Evolutionary conservation across 2,888 invertebrate genomes (phyloP).

Genomic region (Epicampocera succincta): DNA sequence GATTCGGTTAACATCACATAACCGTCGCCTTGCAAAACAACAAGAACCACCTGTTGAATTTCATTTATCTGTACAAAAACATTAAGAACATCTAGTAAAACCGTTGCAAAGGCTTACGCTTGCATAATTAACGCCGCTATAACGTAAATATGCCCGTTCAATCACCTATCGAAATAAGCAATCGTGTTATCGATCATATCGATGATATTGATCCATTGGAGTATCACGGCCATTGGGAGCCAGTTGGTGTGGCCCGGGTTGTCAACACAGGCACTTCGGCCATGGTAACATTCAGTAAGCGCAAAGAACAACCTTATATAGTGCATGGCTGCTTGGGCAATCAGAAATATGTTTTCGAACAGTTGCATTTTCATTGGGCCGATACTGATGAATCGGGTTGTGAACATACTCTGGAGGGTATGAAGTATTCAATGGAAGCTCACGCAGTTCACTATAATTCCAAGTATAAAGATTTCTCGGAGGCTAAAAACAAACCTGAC

Average conservation of each 20-base stretch:
- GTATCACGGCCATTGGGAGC: conserved; percentile 82
- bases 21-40: conserved; percentile 50
- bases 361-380: conserved; percentile 92
- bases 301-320: conserved; percentile 83
- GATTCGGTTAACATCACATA: conserved; percentile 77
- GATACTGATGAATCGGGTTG: conserved; percentile 89
- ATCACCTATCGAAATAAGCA: conserved; percentile 81
- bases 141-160: conserved; percentile 79
- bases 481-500: conserved; percentile 86
- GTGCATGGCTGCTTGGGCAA: conserved; percentile 85
- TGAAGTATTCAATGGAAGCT: conserved; percentile 88
- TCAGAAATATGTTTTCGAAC: conserved; percentile 87
- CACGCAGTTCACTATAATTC: conserved; percentile 90
- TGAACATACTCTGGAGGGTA: conserved; percentile 90
- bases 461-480: conserved; percentile 85
- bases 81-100: conserved; percentile 25
- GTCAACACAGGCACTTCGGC: conserved; percentile 82
- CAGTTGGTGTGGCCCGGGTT: conserved; percentile 80
- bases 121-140: conserved; percentile 33
- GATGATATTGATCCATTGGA: conserved; percentile 81
- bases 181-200: conserved; percentile 80
- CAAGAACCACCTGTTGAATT: conserved; percentile 43
- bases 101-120: conserved; percentile 41
- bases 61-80: conserved; percentile 17
- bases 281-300: conserved; percentile 85